These are phyloP conservation scores for Pterophyllum scalare DNA, from an alignment of 2,113 vertebrate species.

Conservation along the genomic window DNA sequence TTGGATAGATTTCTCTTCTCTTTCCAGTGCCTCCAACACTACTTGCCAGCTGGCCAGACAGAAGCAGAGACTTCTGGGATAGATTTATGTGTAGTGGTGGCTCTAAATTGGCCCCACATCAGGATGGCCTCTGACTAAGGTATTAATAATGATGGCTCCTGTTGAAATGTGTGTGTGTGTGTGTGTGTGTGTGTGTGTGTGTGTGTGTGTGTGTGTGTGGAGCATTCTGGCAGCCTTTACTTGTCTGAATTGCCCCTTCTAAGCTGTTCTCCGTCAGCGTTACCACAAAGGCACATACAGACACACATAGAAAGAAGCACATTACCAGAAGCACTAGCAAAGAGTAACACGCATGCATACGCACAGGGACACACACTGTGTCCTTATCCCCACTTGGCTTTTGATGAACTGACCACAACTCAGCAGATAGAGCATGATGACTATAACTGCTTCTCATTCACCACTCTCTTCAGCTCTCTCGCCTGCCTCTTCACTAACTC, in stretches of 20 bases:
- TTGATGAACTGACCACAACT: constrained; percentile 73
- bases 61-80: constrained; percentile 77
- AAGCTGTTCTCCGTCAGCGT: constrained; percentile 79
- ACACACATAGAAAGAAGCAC: constrained; percentile 25
- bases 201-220: constrained; percentile 50
- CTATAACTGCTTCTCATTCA: constrained; percentile 74
- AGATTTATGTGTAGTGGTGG: constrained; percentile 77
- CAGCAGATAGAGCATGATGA: constrained; percentile 75
- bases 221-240: constrained; percentile 73
- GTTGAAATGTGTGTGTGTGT: constrained; percentile 62
- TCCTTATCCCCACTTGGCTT: constrained; percentile 64
- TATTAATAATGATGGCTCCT: constrained; percentile 80
- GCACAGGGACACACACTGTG: neutral
- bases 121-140: constrained; percentile 74
- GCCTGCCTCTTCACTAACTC: constrained; percentile 45
- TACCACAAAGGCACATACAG: constrained; percentile 41
- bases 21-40: constrained; percentile 27
- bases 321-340: constrained; percentile 34
- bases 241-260: constrained; percentile 69
- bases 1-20: constrained; percentile 58
- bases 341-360: neutral
- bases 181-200: constrained; percentile 52
- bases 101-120: constrained; percentile 78
- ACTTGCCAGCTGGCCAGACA: constrained; percentile 69
- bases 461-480: constrained; percentile 48